Conservation (phyloP, 2,797 vertebrate species). For the Poeciliopsis gracilis region DNA sequence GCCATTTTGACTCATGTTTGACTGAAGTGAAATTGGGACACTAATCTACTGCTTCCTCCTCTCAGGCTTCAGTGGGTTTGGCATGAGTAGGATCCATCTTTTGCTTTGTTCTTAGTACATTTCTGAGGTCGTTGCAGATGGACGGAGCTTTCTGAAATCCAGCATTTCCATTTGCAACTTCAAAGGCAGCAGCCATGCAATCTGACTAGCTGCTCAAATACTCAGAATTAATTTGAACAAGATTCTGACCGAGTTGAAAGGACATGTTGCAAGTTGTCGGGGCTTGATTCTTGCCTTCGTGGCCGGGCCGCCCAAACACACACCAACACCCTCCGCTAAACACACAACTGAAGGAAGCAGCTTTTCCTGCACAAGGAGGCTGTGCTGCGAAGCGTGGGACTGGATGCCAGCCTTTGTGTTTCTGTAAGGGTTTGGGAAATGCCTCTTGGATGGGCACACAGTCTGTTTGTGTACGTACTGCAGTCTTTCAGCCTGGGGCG, state of each 20-base stretch:
- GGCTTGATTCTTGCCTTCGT: conserved; percentile 30
- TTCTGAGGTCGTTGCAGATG: conserved; percentile 25
- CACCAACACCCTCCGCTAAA: neutral
- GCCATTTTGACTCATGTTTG: conserved; percentile 4
- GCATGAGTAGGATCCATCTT: conserved; percentile 21
- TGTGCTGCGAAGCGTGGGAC: conserved; percentile 53
- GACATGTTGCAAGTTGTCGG: conserved; percentile 21
- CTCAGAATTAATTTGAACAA: neutral
- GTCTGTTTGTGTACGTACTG: conserved; percentile 67
- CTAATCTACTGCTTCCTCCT: conserved; percentile 27
- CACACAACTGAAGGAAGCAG: conserved; percentile 39
- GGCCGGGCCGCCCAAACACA: neutral
- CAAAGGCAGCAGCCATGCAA: conserved; percentile 26
- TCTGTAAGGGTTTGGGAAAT: conserved; percentile 65
- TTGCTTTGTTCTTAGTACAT: conserved; percentile 50
- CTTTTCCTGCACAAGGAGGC: conserved; percentile 45
- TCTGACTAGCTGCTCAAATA: conserved; percentile 3
- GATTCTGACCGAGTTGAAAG: conserved; percentile 35
- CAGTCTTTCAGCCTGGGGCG: conserved; percentile 66
- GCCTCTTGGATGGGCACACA: conserved; percentile 55
- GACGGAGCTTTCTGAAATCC: conserved; percentile 5
- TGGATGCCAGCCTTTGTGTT: conserved; percentile 70
- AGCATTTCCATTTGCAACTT: conserved; percentile 15
- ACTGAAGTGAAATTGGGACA: conserved; percentile 23
- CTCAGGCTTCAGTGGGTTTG: conserved; percentile 24